Evolutionary conservation across 2,113 vertebrate species (phyloP), one percentile per base, ranked within the genome.

Genomic region (Synchiropus splendidus): DNA sequence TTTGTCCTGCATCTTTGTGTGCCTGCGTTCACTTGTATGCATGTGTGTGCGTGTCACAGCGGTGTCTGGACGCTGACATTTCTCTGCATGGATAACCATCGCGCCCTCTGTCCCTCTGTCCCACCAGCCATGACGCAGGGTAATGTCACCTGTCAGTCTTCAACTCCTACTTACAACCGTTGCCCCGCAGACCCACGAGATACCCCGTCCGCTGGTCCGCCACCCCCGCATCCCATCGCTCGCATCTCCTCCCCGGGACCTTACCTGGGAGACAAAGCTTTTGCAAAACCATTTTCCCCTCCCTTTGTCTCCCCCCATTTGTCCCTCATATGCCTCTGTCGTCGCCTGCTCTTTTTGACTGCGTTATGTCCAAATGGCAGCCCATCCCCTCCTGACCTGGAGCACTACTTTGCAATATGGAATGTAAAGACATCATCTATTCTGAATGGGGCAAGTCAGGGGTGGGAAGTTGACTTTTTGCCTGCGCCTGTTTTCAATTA

Each of bases 101-200:
- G 80, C 58, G 82, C 78, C 78, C 83, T 85, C 81, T 85, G 85
- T 86, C 84, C 86, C 79, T 80, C 79, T 72, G 73, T 80, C 75
- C 75, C 52, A 73, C 78, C 83, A 85, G 82, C 86, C 85, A 80
- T 75, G 80, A 86, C 86, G 85, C 85, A 85, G 85, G 80, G 89
- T 81, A 92, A 94, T 96, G 89, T 87, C 89, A 91, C 82, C 77
- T 92, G 90, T 85, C 91, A 90, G 81, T 94, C 89, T 90, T 69
- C 53, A 74, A 73, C 70, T 75, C 61, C 60, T 56, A 64, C 53
- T 59, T 64, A 71, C 73, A 74, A 67, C 64, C 45, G 5, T 49
- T 55, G 36, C 9, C 6, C 21, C 30, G 65, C 16, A 18, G 50
- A 31, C 50, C 58, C 71, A 62, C 21, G 50, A 65, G 6, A 34